Percentiles rank a stretch among this genome's conserved stretches.
These are phyloP conservation scores for Choristoneura rosaceana DNA, from an alignment of 2,888 invertebrate genomes.

Conservation along the genomic window DNA sequence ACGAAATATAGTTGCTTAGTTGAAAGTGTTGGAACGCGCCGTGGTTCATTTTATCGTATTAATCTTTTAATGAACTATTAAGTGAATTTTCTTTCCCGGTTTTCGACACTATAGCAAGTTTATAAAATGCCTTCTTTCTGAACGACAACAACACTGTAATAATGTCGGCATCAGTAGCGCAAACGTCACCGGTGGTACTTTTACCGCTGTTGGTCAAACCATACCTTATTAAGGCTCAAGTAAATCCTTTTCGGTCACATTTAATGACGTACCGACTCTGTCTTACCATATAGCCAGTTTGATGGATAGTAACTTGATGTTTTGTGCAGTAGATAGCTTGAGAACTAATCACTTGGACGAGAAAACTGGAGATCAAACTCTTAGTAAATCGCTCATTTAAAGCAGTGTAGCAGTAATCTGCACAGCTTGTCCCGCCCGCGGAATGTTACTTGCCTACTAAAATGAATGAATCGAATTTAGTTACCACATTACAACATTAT, in stretches of 20 bases:
- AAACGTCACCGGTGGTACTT: conserved; percentile 51
- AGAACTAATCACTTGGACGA: conserved; percentile 56
- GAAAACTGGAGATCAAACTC: conserved; percentile 40
- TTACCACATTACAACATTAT: background rate
- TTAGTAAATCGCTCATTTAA: conserved; percentile 36
- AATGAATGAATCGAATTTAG: background rate
- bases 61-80: conserved; percentile 15
- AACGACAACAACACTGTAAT: conserved; percentile 48
- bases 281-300: conserved; percentile 64
- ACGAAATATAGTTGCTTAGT: background rate
- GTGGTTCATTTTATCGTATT: background rate
- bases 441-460: background rate
- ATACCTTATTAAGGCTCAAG: conserved; percentile 73
- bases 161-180: conserved; percentile 49
- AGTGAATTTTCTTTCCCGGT: conserved; percentile 17
- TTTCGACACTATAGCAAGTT: conserved; percentile 22
- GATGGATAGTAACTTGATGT: conserved; percentile 73
- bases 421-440: background rate
- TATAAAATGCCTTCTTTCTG: conserved; percentile 24
- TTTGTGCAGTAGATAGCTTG: conserved; percentile 64
- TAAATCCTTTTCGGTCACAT: conserved; percentile 80
- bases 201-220: conserved; percentile 67
- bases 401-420: conserved; percentile 25
- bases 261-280: conserved; percentile 75
- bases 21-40: background rate